These are phyloP conservation scores for Narcine bancroftii DNA, from an alignment of 2,113 vertebrate genomes.

Conservation along the genomic window DNA sequence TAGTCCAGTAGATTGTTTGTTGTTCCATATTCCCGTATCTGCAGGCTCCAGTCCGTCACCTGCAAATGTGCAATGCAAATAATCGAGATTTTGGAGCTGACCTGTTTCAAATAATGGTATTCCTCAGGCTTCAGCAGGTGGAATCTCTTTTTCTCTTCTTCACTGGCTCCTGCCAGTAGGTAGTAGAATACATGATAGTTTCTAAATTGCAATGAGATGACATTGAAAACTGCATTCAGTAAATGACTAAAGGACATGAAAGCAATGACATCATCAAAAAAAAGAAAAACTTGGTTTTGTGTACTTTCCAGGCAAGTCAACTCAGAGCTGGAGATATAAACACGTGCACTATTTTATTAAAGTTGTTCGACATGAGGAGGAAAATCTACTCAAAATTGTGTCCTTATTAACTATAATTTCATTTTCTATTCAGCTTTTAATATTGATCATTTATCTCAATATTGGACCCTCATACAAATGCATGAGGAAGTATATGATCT, in stretches of 20 bases:
- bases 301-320: too few species aligned
- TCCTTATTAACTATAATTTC: background rate
- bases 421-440: background rate
- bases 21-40: too few species aligned
- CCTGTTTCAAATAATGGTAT: constrained; percentile 97
- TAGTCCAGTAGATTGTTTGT: too few species aligned
- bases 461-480: background rate
- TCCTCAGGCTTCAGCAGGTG: constrained; percentile 90
- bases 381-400: background rate
- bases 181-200: constrained; percentile 99
- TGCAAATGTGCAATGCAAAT: background rate
- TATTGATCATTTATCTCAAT: background rate
- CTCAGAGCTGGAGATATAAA: too few species aligned
- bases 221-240: background rate
- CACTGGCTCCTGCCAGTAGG: constrained; percentile 89
- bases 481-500: background rate
- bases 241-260: background rate
- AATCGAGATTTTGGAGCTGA: constrained; percentile 48
- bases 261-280: too few species aligned
- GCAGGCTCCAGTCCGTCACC: too few species aligned
- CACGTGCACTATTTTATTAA: background rate
- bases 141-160: constrained; percentile 83
- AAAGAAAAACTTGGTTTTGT: too few species aligned
- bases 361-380: background rate
- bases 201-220: constrained; percentile 51